These are phyloP conservation scores for Panurus biarmicus DNA, from an alignment of 2,113 vertebrate genomes.

Conservation along the genomic window DNA sequence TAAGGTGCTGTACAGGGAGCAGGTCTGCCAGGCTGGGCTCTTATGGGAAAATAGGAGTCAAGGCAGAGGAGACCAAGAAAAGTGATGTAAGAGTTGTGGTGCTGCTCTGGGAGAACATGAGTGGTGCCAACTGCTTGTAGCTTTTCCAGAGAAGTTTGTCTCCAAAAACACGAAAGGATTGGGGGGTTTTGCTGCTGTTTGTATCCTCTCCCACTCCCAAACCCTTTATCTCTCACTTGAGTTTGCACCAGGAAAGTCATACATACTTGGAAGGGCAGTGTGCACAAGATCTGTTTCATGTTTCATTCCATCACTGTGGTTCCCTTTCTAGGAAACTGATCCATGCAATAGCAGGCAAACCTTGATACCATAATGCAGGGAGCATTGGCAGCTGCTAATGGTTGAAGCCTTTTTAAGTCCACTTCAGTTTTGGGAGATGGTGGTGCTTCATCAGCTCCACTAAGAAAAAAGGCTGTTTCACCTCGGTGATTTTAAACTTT, in stretches of 20 bases:
- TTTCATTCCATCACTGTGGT: accelerated
- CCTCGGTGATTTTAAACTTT: neutral
- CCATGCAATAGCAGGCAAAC: neutral
- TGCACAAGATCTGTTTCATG: neutral
- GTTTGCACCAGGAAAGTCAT: neutral
- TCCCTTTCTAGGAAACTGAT: neutral
- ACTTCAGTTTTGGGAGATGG: neutral
- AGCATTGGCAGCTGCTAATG: neutral
- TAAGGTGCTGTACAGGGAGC: accelerated
- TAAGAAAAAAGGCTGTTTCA: neutral
- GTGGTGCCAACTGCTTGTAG: neutral
- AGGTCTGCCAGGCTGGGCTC: neutral
- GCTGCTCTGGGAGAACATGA: accelerated
- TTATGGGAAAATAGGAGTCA: neutral
- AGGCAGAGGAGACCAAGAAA: neutral
- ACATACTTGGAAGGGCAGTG: neutral
- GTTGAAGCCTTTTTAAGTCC: neutral
- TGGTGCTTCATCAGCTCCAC: neutral
- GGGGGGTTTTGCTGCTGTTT: neutral
- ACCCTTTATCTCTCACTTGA: neutral
- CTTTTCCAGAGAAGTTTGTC: neutral
- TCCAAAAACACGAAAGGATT: accelerated
- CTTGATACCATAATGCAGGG: neutral
- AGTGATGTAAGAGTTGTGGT: neutral
- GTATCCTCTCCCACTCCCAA: neutral